phyloP scores from a whole-genome alignment of 2,113 vertebrate genomes.

The Etheostoma spectabile region DNA sequence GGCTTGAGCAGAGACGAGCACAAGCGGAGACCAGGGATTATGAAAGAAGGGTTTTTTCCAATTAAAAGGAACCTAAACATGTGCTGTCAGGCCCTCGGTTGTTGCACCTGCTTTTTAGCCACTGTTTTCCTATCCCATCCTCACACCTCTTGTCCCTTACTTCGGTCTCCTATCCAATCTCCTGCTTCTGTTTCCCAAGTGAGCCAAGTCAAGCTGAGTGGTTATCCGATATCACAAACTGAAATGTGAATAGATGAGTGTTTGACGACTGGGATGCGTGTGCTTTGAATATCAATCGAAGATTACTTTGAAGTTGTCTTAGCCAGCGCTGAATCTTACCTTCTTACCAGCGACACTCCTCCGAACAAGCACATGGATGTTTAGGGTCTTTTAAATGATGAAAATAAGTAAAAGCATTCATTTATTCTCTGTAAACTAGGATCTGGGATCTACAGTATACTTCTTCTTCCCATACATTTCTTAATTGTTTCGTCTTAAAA shows the following conservation, averaged over 20 bases:
- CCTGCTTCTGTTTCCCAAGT: slow-evolving; percentile 11
- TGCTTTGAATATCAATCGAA: slow-evolving; percentile 43
- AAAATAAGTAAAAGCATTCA: neutral
- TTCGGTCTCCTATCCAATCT: slow-evolving; percentile 31
- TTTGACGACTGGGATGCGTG: slow-evolving; percentile 23
- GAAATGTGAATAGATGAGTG: slow-evolving; percentile 39
- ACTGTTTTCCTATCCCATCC: neutral
- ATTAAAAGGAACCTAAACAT: slow-evolving; percentile 20
- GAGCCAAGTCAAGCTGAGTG: slow-evolving; percentile 1
- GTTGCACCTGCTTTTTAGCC: slow-evolving; percentile 5
- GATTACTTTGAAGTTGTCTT: slow-evolving; percentile 30
- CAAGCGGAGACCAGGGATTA: slow-evolving; percentile 16
- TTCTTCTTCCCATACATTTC: neutral
- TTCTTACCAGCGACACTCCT: neutral
- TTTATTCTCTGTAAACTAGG: neutral
- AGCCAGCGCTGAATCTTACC: neutral
- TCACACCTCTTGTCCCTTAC: no score
- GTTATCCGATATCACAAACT: slow-evolving; percentile 33
- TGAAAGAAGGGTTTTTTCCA: slow-evolving; percentile 19
- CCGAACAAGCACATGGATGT: neutral
- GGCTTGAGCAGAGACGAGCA: slow-evolving; percentile 37
- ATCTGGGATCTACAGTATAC: neutral
- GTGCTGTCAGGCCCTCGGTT: neutral
- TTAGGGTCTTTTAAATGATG: neutral
- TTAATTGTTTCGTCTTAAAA: neutral